Percentiles rank a stretch among this genome's conserved stretches.
phyloP scores from a whole-genome alignment of 2,113 vertebrate species.

The Calyptommatus sinebrachiatus region DNA sequence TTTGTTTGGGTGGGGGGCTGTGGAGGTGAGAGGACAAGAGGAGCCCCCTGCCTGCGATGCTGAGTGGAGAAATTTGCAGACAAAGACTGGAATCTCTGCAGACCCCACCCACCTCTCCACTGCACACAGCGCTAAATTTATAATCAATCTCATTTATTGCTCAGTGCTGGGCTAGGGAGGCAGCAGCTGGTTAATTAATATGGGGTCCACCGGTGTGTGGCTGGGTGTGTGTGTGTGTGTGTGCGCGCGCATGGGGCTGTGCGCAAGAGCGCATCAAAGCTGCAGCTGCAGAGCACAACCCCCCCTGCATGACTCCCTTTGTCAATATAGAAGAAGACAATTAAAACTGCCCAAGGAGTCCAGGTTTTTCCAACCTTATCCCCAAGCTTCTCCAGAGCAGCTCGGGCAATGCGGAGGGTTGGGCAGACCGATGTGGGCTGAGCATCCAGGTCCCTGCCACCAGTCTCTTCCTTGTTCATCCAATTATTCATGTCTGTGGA shows the following conservation, averaged over 20 bases:
- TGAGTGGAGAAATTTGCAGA: constrained; percentile 23
- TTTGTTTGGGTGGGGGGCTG: neutral
- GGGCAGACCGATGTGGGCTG: too few species aligned
- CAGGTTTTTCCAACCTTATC: neutral
- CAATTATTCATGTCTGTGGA: too few species aligned
- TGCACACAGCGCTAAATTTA: constrained; percentile 32
- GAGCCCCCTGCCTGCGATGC: constrained; percentile 1
- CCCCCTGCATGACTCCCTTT: neutral
- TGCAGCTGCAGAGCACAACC: neutral
- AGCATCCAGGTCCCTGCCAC: neutral
- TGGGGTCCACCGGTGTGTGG: neutral
- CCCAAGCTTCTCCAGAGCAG: neutral
- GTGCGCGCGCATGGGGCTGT: neutral
- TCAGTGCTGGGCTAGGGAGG: constrained; percentile 11
- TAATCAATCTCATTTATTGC: constrained; percentile 35
- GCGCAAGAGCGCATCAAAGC: neutral
- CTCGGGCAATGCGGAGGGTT: neutral
- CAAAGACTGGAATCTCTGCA: constrained; percentile 23
- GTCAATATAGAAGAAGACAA: constrained; percentile 2
- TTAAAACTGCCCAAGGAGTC: constrained; percentile 14
- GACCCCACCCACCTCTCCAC: constrained; percentile 23
- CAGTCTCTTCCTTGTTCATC: neutral
- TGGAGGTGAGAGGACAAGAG: neutral
- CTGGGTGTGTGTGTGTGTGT: neutral
- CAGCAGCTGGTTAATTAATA: constrained; percentile 37